Conservation (phyloP, 2,113 vertebrate species). For the Recurvirostra avosetta region DNA sequence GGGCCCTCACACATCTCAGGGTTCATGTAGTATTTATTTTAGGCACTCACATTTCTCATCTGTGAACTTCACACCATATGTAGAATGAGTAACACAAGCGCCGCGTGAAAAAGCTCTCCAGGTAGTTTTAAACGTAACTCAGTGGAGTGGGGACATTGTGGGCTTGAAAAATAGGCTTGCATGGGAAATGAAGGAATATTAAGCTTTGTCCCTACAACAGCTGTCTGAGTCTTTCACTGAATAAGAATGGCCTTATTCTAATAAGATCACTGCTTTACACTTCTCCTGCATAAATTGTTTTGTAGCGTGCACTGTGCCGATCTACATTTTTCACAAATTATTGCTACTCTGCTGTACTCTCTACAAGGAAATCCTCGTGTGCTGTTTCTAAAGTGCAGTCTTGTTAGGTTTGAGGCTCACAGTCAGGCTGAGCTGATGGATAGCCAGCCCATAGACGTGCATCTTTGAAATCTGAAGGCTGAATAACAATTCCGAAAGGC, state of each 20-base stretch:
- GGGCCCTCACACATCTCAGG: conserved; percentile 79
- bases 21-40: conserved; percentile 75
- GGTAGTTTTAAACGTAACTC: conserved; percentile 56
- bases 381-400: neutral
- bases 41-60: conserved; percentile 73
- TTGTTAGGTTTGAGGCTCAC: neutral
- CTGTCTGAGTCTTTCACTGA: conserved; percentile 18
- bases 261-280: neutral
- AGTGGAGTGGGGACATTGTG: neutral
- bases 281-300: neutral
- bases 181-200: conserved; percentile 48
- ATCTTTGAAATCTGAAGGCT: conserved; percentile 34
- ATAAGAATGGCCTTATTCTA: conserved; percentile 31
- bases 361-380: neutral
- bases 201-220: conserved; percentile 15
- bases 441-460: neutral
- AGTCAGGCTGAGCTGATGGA: neutral
- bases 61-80: conserved; percentile 78
- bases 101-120: conserved; percentile 49
- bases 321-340: conserved; percentile 18
- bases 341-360: neutral
- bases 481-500: conserved; percentile 1
- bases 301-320: neutral
- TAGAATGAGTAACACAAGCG: conserved; percentile 60
- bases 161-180: conserved; percentile 24